Percentiles rank a stretch among this genome's conserved stretches.
Evolutionary conservation across 2,113 vertebrate species (phyloP).

Genomic region (Actinemys pallida): DNA sequence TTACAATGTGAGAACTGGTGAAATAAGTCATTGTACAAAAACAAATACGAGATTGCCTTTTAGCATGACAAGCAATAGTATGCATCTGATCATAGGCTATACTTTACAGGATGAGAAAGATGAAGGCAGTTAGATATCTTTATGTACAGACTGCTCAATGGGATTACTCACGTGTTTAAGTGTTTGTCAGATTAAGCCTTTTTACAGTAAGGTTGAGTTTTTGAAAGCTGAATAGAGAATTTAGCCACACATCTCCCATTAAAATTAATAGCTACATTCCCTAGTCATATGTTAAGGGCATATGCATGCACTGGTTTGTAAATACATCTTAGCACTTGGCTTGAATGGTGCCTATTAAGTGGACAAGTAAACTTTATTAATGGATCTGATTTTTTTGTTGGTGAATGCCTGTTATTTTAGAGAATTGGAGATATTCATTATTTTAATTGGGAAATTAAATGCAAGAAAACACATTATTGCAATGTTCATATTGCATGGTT

Average conservation of each 20-base stretch:
- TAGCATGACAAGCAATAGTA: not conserved
- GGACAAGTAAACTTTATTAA: not conserved
- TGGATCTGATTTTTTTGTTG: not conserved
- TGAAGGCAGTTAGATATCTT: not conserved
- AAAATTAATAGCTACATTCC: constrained; percentile 4
- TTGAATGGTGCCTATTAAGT: not conserved
- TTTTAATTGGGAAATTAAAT: constrained; percentile 12
- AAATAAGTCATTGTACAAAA: not conserved
- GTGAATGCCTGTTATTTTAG: not conserved
- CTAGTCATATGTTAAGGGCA: not conserved
- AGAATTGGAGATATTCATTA: not conserved
- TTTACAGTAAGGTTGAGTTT: not conserved
- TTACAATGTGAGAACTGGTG: not conserved
- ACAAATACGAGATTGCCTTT: not conserved
- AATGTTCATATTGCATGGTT: not conserved
- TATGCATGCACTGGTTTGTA: not conserved
- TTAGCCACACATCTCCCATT: not conserved
- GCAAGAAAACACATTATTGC: not conserved
- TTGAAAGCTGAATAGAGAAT: not conserved
- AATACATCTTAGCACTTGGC: not conserved
- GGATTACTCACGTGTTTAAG: not conserved
- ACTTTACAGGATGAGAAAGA: not conserved
- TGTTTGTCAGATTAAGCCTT: not conserved
- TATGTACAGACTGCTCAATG: not conserved
- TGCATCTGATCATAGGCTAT: not conserved